Evolutionary conservation across 1,140 invertebrate species (phyloP), one percentile per base, ranked within the genome.

Genomic region (Neelides sp.): DNA sequence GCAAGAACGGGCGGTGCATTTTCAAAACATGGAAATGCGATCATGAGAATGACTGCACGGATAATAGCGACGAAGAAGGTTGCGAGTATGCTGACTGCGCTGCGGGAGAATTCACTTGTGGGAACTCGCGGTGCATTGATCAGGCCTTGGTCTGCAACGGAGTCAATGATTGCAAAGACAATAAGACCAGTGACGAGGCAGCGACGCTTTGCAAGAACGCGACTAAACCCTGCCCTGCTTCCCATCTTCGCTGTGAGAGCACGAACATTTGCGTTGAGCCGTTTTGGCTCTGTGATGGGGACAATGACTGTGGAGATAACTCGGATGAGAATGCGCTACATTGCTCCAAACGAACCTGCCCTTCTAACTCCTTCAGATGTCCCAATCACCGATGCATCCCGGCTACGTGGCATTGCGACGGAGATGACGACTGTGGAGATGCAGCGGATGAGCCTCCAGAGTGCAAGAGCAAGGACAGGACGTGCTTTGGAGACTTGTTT

Each of bases 221-320:
- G 1, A 73, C 75, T 39, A 90, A 88, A 55, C 85, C 82, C 1
- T 94, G 90, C 61, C 84, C 84, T 1, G 64, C 76, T 0, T 85
- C 89, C 64, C 83, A 92, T 63, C 72, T 92, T 0, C 91, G 91
- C 66, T 94, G 90, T 64, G 80, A 89, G 61, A 86, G 85, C 50
- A 94, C 89, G 0, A 93, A 92, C 56, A 93, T 94, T 48, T 94
- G 90, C 62, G 88, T 94, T 0, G 89, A 94, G 64, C 87, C 87
- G 0, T 94, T 91, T 64, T 94, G 89, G 88, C 70, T 94, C 0
- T 94, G 90, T 64, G 87, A 91, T 65, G 86, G 87, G 1, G 89
- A 86, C 53, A 91, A 94, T 63, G 92, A 97, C 66, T 97, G 92
- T 64, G 90, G 90, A 0, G 94, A 96, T 64, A 93, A 92, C 63